These are phyloP conservation scores for Lycaena phlaeas DNA, from an alignment of 2,888 invertebrate species.

Conservation along the genomic window DNA sequence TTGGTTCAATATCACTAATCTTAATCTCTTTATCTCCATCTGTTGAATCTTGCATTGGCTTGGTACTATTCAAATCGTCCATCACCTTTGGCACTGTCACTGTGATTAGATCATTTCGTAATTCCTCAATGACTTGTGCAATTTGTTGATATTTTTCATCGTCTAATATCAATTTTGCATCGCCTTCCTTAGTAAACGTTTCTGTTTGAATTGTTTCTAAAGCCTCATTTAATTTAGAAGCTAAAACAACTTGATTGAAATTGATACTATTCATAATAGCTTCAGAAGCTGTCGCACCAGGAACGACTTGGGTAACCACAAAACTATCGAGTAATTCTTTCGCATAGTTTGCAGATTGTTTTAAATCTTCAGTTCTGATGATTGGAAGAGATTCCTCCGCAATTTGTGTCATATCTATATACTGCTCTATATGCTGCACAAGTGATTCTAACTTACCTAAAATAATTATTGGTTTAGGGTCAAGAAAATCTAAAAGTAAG, in stretches of 20 bases:
- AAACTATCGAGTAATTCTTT: conserved; percentile 39
- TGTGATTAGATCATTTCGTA: conserved; percentile 39
- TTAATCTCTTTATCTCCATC: no score
- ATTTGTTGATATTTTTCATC: conserved; percentile 33
- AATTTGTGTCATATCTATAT: conserved; percentile 46
- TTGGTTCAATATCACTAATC: no score
- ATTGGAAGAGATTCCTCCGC: conserved; percentile 45
- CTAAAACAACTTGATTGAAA: conserved; percentile 29
- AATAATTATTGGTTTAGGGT: no score
- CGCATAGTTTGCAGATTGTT: conserved; percentile 38
- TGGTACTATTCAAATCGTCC: not conserved
- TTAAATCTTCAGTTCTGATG: conserved; percentile 36
- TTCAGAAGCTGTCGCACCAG: conserved; percentile 15
- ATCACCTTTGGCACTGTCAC: conserved; percentile 24
- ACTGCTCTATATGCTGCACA: conserved; percentile 42
- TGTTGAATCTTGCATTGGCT: not conserved
- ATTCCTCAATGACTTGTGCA: conserved; percentile 31
- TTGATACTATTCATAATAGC: conserved; percentile 15
- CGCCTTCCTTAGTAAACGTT: conserved; percentile 32
- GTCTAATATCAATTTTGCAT: conserved; percentile 28
- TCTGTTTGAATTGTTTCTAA: conserved; percentile 36
- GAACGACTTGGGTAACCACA: conserved; percentile 18
- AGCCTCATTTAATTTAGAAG: conserved; percentile 36
- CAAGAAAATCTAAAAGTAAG: no score
- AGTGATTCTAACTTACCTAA: conserved; percentile 30